Conservation (phyloP, 2,113 vertebrate species). For the Poeciliopsis retropinna region DNA sequence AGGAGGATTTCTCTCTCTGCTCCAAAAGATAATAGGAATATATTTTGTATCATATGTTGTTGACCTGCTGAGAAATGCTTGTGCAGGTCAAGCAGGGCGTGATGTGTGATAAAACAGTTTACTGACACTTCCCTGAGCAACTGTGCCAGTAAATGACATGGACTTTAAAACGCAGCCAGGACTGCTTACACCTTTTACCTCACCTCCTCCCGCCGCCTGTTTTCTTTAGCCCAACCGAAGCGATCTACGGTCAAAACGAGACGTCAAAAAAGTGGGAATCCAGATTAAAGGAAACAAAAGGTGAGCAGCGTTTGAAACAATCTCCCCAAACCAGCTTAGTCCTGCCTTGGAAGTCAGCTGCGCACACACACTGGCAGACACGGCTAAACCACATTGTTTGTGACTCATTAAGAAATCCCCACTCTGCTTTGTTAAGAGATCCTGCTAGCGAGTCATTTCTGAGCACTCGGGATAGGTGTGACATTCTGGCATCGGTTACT, state of each 20-base stretch:
- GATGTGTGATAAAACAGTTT: slow-evolving; percentile 18
- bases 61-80: neutral
- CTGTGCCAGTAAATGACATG: slow-evolving; percentile 4
- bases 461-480: slow-evolving; percentile 41
- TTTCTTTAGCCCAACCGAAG: neutral
- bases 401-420: slow-evolving; percentile 58
- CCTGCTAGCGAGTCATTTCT: slow-evolving; percentile 40
- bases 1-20: neutral
- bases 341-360: neutral
- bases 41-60: neutral
- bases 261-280: neutral
- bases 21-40: neutral
- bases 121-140: slow-evolving; percentile 1
- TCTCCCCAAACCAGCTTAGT: slow-evolving; percentile 15
- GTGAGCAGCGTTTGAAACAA: neutral
- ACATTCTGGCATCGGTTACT: slow-evolving; percentile 37
- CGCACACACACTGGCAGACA: neutral
- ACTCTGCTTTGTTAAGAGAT: slow-evolving; percentile 14
- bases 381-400: neutral
- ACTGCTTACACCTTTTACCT: neutral
- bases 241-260: neutral
- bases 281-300: neutral
- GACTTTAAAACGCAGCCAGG: neutral
- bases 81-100: neutral
- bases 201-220: neutral